Percentiles rank a stretch among this genome's conserved stretches.
These are phyloP conservation scores for Henicopernis longicauda DNA, from an alignment of 2,113 vertebrate species.

Conservation along the genomic window DNA sequence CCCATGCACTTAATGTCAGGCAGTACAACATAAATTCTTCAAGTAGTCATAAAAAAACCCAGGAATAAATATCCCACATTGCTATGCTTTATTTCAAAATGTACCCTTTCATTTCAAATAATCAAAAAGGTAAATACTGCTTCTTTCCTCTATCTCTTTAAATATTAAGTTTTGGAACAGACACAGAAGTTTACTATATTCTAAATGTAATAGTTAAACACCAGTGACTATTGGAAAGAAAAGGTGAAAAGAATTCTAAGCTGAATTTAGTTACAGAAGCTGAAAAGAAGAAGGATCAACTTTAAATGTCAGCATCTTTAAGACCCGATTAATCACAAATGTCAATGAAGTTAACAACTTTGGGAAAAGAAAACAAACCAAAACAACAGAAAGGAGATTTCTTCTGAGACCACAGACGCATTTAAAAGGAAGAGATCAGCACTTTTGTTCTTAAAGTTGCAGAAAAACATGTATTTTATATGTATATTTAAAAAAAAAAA, in stretches of 20 bases:
- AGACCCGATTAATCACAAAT: background rate
- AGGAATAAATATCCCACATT: background rate
- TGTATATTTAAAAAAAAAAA: too few species aligned
- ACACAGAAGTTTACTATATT: background rate
- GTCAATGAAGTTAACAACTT: background rate
- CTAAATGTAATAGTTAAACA: background rate
- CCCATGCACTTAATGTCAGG: background rate
- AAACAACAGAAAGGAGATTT: background rate
- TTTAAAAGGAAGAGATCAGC: background rate
- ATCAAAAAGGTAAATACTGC: background rate
- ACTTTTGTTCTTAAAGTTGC: background rate
- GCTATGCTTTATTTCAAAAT: background rate
- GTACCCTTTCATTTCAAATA: background rate
- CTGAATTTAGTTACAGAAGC: background rate
- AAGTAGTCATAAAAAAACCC: background rate
- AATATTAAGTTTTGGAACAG: background rate
- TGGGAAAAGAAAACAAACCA: background rate
- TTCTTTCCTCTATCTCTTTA: background rate
- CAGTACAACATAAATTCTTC: background rate
- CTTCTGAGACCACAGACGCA: background rate
- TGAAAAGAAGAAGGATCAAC: background rate
- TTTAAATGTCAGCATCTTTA: background rate
- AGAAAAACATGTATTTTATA: background rate
- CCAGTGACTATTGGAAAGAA: background rate
- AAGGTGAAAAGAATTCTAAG: background rate